Conservation (phyloP, 2,888 invertebrate genomes). For the Troilus luridus region DNA sequence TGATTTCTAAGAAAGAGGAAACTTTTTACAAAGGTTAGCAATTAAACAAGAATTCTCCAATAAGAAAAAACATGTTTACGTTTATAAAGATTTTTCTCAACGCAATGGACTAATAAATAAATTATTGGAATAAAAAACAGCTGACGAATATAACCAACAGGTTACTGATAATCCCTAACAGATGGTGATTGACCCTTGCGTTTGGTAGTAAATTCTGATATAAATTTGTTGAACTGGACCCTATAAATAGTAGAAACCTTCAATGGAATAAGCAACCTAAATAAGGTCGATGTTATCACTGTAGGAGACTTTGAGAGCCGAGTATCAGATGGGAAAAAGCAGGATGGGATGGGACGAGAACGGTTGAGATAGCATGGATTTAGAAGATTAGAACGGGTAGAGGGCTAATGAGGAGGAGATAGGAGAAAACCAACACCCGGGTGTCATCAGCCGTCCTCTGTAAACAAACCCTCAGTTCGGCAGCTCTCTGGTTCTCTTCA, state of each 20-base stretch:
- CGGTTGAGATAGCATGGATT: constrained; percentile 7
- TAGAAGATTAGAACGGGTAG: constrained; percentile 15
- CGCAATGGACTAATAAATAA: too few species aligned
- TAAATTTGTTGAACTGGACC: not conserved
- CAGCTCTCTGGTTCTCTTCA: not conserved
- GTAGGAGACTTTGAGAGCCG: not conserved
- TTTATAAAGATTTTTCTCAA: too few species aligned
- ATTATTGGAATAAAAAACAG: too few species aligned
- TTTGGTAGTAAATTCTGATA: too few species aligned
- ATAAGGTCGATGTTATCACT: not conserved
- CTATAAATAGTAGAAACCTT: not conserved
- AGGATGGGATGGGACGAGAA: not conserved
- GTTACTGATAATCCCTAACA: too few species aligned
- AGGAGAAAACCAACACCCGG: constrained; percentile 32
- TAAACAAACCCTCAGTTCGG: constrained; percentile 37
- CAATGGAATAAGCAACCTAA: not conserved
- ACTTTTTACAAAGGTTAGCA: too few species aligned
- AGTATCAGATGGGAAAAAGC: not conserved
- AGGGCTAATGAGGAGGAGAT: constrained; percentile 40
- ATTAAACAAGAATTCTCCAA: too few species aligned
- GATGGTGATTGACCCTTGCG: too few species aligned
- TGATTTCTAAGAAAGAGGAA: too few species aligned
- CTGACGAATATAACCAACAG: too few species aligned
- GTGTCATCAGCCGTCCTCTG: constrained; percentile 34
- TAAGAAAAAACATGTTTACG: too few species aligned